Conservation (phyloP, 2,888 invertebrate genomes). For the Lamellibrachia columna region DNA sequence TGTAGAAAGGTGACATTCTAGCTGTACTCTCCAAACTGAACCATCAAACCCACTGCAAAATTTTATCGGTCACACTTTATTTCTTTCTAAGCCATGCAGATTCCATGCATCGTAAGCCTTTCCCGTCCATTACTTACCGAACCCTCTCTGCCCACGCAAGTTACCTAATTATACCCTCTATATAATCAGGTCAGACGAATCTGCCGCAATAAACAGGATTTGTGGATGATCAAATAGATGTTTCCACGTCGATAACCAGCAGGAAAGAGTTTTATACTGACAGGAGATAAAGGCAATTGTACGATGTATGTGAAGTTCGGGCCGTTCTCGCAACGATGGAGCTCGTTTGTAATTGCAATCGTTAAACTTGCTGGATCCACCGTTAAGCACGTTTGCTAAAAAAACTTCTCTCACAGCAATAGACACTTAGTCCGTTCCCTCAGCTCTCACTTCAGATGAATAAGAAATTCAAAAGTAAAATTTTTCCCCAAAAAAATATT, state of each 20-base stretch:
- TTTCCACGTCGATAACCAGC: background rate
- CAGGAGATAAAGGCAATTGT: background rate
- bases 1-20: background rate
- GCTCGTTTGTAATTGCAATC: background rate
- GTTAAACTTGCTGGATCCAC: background rate
- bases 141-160: background rate
- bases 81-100: background rate
- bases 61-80: background rate
- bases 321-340: background rate
- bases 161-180: background rate
- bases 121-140: background rate
- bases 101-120: background rate
- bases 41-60: background rate
- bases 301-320: background rate
- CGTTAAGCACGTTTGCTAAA: background rate
- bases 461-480: no score
- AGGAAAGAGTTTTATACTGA: background rate
- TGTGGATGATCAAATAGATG: background rate
- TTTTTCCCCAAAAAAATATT: no score
- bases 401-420: background rate
- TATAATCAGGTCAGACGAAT: constrained; percentile 4
- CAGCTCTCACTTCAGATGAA: background rate
- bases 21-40: background rate
- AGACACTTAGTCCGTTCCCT: background rate
- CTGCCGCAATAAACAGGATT: background rate